Base-by-base conservation (phyloP, 2,797 vertebrate genomes). In the Trachurus trachurus region DNA sequence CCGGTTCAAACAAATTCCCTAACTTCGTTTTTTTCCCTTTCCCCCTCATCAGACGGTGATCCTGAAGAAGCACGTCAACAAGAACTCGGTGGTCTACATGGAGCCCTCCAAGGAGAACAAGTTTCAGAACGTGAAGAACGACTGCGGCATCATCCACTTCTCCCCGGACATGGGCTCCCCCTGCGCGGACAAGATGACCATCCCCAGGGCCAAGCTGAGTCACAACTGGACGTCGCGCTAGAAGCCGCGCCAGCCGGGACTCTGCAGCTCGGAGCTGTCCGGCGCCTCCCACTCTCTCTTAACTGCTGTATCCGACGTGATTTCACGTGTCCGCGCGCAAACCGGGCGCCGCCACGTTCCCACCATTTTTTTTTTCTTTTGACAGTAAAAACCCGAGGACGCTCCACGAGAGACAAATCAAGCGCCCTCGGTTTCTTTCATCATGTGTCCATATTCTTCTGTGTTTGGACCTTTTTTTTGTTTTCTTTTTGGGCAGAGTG, bases 41-140 rank as follows among this genome's bases (percentile, higher is more conserved):
- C 4, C 15, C 29, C 9, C 50, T 68, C 56, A 50, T 16, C 71
- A 96, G 96, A 95, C 95, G 1, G 95, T 96, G 87, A 95, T 96
- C 83, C 89, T 96, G 42, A 95, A 96, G 91, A 96, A 96, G 79
- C 95, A 96, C 0, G 89, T 96, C 16, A 96, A 95, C 90, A 96
- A 94, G 88, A 95, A 93, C 88, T 93, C 95, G 0, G 95, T 96
- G 71, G 93, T 96, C 49, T 96, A 96, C 86, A 94, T 96, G 95
- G 95, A 96, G 80, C 94, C 95, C 3, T 95, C 94, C 59, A 96
- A 94, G 85, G 96, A 96, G 87, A 95, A 94, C 89, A 95, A 93
- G 71, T 95, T 95, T 76, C 95, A 94, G 87, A 96, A 90, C 9
- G 82, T 92, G 80, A 96, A 95, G 90, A 96, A 90, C 47, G 94